Percentiles rank a stretch among this genome's conserved stretches.
Evolutionary conservation across 2,888 invertebrate species (phyloP).

Genomic region (Eilema caniola): DNA sequence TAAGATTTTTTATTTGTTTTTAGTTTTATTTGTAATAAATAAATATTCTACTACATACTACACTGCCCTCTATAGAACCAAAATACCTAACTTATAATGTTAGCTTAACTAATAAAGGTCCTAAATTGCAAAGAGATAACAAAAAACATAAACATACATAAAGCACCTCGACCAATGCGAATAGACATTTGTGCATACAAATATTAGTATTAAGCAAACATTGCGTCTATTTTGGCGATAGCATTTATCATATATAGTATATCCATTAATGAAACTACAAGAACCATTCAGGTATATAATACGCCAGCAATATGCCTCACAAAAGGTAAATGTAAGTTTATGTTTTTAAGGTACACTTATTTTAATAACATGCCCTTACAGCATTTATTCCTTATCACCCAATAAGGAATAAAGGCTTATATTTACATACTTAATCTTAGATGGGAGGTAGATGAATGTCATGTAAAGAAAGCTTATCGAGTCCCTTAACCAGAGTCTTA

Average conservation of each 20-base stretch:
- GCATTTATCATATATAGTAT: background rate
- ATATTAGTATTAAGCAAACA: background rate
- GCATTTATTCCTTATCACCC: slow-evolving; percentile 5
- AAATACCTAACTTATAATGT: background rate
- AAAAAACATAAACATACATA: background rate
- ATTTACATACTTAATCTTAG: slow-evolving; percentile 30
- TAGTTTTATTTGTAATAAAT: background rate
- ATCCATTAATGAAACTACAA: background rate
- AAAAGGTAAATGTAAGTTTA: background rate
- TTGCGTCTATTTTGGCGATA: background rate
- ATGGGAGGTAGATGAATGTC: slow-evolving; percentile 32
- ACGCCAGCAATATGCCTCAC: background rate
- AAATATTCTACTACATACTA: background rate
- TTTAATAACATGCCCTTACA: slow-evolving; percentile 10
- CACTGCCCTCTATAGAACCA: background rate
- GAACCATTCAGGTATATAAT: background rate
- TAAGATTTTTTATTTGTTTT: background rate
- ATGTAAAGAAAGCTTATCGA: slow-evolving; percentile 35
- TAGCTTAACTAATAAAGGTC: background rate
- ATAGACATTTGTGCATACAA: background rate
- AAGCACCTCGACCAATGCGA: background rate
- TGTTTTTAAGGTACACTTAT: background rate
- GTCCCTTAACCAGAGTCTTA: slow-evolving; percentile 34
- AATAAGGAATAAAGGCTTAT: no score
- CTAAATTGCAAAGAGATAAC: no score